Percentiles rank a stretch among this genome's conserved stretches.
These are phyloP conservation scores for Hucho hucho DNA, from an alignment of 2,113 vertebrate species.

Conservation along the genomic window DNA sequence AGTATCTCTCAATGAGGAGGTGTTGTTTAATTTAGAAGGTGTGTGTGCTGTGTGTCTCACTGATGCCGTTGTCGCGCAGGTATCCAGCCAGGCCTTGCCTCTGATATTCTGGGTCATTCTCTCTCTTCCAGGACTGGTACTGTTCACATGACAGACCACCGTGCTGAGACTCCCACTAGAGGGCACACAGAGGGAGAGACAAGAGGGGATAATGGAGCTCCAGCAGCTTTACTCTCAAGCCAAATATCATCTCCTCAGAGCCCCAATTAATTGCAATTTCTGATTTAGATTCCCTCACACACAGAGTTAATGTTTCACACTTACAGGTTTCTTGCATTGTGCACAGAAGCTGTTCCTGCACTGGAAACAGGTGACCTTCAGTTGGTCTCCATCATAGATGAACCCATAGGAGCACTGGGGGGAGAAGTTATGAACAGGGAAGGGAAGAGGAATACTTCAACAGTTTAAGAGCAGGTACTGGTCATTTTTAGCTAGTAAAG, in stretches of 20 bases:
- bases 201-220: neutral
- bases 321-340: conserved; percentile 86
- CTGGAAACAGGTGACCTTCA: conserved; percentile 83
- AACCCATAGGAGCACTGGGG: conserved; percentile 88
- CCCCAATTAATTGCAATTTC: too few relatives aligned
- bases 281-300: neutral
- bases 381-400: conserved; percentile 87
- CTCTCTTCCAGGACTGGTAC: conserved; percentile 87
- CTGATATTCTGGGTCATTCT: conserved; percentile 89
- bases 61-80: conserved; percentile 87
- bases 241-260: neutral
- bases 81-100: conserved; percentile 86
- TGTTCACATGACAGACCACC: conserved; percentile 80
- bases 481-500: too few relatives aligned
- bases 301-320: conserved; percentile 37
- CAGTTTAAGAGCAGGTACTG: neutral
- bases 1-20: neutral
- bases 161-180: conserved; percentile 81
- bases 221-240: neutral
- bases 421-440: neutral
- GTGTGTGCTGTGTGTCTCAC: conserved; percentile 64
- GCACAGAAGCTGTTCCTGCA: conserved; percentile 88
- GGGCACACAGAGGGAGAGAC: neutral
- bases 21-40: neutral
- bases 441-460: neutral